A percentile compares a stretch with the other conserved stretches of the same genome.
Evolutionary conservation across 2,113 vertebrate species (phyloP).

Genomic region (Guaruba guarouba): DNA sequence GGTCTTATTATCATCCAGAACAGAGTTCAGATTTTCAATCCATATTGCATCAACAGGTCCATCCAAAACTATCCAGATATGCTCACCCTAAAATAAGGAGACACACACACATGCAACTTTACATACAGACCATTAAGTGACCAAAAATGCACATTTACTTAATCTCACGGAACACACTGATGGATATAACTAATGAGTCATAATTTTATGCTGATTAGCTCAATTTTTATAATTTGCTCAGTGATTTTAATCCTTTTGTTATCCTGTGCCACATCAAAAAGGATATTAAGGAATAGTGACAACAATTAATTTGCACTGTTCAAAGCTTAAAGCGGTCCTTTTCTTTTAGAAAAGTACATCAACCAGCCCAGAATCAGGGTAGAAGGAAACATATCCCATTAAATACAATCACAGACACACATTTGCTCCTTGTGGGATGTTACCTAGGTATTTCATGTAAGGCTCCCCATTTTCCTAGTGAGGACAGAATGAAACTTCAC

Average conservation of each 20-base stretch:
- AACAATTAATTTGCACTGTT: background rate
- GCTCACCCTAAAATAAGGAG: conserved; percentile 80
- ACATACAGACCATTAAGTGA: background rate
- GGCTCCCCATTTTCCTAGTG: background rate
- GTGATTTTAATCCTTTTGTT: background rate
- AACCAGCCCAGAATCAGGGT: background rate
- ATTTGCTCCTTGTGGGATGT: background rate
- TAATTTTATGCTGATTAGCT: background rate
- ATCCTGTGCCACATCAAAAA: background rate
- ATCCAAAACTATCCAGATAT: conserved; percentile 96
- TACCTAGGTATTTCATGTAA: background rate
- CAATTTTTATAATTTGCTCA: background rate
- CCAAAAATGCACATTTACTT: background rate
- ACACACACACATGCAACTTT: background rate
- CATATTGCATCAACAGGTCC: conserved; percentile 96
- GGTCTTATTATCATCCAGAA: conserved; percentile 95
- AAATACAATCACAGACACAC: background rate
- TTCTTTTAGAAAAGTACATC: background rate
- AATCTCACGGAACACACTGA: background rate
- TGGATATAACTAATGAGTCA: background rate
- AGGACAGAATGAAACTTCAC: background rate
- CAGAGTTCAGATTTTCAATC: conserved; percentile 98
- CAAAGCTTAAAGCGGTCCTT: background rate
- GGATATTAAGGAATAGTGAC: background rate
- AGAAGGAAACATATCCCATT: background rate